Conservation (phyloP, 2,113 vertebrate genomes). For the Orthonyx spaldingii region DNA sequence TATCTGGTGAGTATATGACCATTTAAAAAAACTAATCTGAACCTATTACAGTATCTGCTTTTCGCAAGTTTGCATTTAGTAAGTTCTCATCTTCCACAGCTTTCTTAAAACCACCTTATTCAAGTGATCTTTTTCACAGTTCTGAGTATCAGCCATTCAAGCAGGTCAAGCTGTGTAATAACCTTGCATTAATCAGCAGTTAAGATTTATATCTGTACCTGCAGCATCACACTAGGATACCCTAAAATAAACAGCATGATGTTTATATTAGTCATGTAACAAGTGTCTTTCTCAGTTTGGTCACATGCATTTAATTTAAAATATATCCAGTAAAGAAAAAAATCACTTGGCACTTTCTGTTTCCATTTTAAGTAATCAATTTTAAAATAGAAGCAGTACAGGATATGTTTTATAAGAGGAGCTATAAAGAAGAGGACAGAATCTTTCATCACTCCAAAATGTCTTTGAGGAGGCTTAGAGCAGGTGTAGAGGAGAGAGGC, state of each 20-base stretch:
- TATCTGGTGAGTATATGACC: not conserved
- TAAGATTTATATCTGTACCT: conserved; percentile 73
- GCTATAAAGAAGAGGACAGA: conserved; percentile 37
- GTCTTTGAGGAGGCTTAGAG: conserved; percentile 40
- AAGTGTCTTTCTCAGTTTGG: conserved; percentile 26
- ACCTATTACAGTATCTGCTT: conserved; percentile 63
- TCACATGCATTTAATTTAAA: conserved; percentile 49
- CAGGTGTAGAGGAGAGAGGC: conserved; percentile 13
- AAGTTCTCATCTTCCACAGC: conserved; percentile 73
- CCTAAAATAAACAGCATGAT: conserved; percentile 57
- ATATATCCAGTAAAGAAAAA: conserved; percentile 29
- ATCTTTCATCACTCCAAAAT: conserved; percentile 52
- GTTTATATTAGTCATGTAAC: conserved; percentile 49
- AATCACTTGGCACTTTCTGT: conserved; percentile 47
- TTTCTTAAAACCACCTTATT: conserved; percentile 75
- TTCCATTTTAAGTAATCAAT: conserved; percentile 58
- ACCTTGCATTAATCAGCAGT: conserved; percentile 80
- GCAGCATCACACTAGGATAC: conserved; percentile 35
- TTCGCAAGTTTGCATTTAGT: conserved; percentile 71
- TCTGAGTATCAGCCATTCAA: conserved; percentile 69
- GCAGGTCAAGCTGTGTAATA: conserved; percentile 59
- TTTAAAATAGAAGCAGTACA: conserved; percentile 61
- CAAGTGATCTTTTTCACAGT: conserved; percentile 73
- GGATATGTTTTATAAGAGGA: conserved; percentile 61
- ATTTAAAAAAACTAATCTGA: not conserved